Evolutionary conservation across 1,140 invertebrate genomes (phyloP).

Genomic region (Propsilocerus akamusi): DNA sequence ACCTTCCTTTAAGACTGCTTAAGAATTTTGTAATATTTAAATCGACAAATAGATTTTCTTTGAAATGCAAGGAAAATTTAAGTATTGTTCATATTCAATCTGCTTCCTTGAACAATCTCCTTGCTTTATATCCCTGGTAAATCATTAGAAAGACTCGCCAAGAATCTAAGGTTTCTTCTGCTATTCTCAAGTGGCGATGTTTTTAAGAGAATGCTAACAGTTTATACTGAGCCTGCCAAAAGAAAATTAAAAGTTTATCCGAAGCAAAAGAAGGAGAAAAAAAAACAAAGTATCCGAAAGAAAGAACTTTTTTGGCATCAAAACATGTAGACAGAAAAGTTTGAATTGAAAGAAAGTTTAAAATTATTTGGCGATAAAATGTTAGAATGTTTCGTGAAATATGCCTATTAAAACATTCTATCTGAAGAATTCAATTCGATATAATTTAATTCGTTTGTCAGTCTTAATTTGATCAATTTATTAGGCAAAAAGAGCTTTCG

Average conservation of each 20-base stretch:
- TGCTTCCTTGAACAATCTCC: no score
- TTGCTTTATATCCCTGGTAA: no score
- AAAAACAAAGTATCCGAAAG: neutral
- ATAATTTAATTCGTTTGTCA: neutral
- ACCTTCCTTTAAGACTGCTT: no score
- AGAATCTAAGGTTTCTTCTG: no score
- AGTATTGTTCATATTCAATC: no score
- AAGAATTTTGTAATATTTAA: no score
- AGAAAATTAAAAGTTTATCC: neutral
- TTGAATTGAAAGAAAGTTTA: neutral
- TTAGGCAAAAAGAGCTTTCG: no score
- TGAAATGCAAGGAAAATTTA: no score
- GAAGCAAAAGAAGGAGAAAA: neutral
- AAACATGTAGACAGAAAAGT: constrained; percentile 2
- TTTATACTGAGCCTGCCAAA: neutral
- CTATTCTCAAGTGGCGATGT: no score
- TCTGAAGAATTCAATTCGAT: neutral
- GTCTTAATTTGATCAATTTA: constrained; percentile 2
- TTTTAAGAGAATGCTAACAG: no score
- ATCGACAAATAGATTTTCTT: no score
- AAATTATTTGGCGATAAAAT: constrained; percentile 2
- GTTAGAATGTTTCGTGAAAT: neutral
- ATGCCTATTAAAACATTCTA: neutral
- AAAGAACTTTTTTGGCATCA: neutral
- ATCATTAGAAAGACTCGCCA: no score